phyloP scores from a whole-genome alignment of 2,888 invertebrate species.

The Sycophila texana region DNA sequence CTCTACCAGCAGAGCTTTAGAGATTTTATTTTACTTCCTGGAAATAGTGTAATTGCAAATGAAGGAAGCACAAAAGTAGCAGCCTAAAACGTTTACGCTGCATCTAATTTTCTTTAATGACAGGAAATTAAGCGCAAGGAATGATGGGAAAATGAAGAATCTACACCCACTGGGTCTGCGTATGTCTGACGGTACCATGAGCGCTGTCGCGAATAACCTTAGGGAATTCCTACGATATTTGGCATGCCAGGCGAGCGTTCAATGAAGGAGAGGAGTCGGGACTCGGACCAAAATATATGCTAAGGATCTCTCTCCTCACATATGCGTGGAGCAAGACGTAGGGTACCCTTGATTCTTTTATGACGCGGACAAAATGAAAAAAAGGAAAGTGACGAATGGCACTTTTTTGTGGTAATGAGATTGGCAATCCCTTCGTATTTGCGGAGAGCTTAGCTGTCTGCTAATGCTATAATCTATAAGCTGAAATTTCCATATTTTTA shows the following conservation, averaged over 20 bases:
- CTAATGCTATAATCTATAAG: too few relatives aligned
- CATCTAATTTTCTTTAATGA: conserved; percentile 34
- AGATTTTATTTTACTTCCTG: conserved; percentile 4
- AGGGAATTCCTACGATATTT: conserved; percentile 50
- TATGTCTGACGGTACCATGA: conserved; percentile 29
- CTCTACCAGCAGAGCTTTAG: not conserved
- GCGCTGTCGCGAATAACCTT: conserved; percentile 47
- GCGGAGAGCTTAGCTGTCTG: conserved; percentile 12
- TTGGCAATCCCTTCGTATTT: conserved; percentile 46
- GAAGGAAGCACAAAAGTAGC: not conserved
- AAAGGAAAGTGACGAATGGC: conserved; percentile 10
- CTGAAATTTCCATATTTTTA: conserved; percentile 10
- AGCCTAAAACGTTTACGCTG: not conserved
- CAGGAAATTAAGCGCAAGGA: conserved; percentile 14
- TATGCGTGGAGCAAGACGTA: conserved; percentile 46
- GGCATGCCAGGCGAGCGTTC: conserved; percentile 42
- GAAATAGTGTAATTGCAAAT: not conserved
- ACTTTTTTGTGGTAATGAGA: conserved; percentile 48
- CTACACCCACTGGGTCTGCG: not conserved
- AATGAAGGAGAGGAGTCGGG: conserved; percentile 22
- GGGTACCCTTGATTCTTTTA: conserved; percentile 52
- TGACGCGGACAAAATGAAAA: conserved; percentile 18
- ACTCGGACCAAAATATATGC: conserved; percentile 28
- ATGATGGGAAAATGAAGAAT: conserved; percentile 1
- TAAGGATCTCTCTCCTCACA: conserved; percentile 15